These are phyloP conservation scores for Bungarus multicinctus DNA, from an alignment of 2,113 vertebrate genomes.

Conservation along the genomic window DNA sequence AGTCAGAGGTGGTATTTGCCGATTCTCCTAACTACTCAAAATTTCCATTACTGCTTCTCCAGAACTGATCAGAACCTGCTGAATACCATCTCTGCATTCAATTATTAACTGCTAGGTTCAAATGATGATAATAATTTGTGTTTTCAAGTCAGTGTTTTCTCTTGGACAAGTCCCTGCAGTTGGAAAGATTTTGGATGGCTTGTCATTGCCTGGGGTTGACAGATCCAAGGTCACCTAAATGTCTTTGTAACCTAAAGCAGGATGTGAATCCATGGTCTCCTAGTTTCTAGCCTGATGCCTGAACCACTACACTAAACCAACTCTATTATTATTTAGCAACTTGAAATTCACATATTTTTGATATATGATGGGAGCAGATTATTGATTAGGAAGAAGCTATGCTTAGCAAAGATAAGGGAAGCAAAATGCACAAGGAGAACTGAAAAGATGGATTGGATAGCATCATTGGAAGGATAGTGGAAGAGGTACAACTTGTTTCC, in stretches of 20 bases:
- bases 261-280: neutral
- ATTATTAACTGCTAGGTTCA: neutral
- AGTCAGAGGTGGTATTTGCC: too few species aligned
- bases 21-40: too few species aligned
- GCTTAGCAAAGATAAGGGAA: neutral
- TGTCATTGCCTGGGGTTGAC: neutral
- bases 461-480: neutral
- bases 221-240: neutral
- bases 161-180: neutral
- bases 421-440: neutral
- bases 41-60: too few species aligned
- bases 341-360: neutral
- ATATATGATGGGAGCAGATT: neutral
- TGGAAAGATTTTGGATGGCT: neutral
- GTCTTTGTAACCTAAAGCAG: neutral
- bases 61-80: too few species aligned
- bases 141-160: neutral
- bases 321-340: neutral
- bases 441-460: neutral
- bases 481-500: neutral
- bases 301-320: neutral
- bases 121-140: neutral
- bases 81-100: neutral
- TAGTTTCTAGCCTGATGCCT: neutral
- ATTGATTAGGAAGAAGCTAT: neutral